A percentile compares a stretch with the other conserved stretches of the same genome.
These are phyloP conservation scores for Festucalex cinctus DNA, from an alignment of 2,113 vertebrate genomes.

Conservation along the genomic window DNA sequence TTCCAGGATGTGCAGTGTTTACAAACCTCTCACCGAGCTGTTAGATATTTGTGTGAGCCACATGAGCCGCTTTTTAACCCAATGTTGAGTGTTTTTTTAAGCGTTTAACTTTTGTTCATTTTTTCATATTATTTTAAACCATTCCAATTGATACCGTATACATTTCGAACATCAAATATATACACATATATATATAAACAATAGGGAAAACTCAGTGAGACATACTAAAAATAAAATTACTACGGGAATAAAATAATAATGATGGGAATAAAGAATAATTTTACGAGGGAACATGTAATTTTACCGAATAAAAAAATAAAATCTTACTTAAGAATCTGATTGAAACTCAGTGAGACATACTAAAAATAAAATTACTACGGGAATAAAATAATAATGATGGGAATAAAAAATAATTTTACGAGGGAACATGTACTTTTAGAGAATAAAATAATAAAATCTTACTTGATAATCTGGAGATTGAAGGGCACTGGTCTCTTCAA, in stretches of 20 bases:
- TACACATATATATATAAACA: too few relatives aligned
- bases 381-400: background rate
- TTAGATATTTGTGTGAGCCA: slow-evolving; percentile 37
- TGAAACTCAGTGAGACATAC: background rate
- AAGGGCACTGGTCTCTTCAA: too few relatives aligned
- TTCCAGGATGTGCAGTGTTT: slow-evolving; percentile 74
- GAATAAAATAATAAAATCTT: too few relatives aligned
- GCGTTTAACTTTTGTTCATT: background rate
- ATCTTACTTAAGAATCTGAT: too few relatives aligned
- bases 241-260: background rate
- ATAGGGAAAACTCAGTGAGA: too few relatives aligned
- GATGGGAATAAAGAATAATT: too few relatives aligned
- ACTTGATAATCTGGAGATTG: too few relatives aligned
- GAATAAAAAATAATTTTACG: too few relatives aligned
- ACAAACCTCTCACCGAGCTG: slow-evolving; percentile 60
- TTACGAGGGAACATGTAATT: too few relatives aligned
- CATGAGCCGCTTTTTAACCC: background rate
- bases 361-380: background rate
- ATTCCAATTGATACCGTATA: background rate
- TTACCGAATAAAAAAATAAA: too few relatives aligned
- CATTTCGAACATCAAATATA: background rate
- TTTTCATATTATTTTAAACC: background rate
- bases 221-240: background rate
- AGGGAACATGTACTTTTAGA: too few relatives aligned
- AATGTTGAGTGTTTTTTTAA: background rate